Conservation (phyloP, 2,113 vertebrate species). For the Nesogale talazaci region DNA sequence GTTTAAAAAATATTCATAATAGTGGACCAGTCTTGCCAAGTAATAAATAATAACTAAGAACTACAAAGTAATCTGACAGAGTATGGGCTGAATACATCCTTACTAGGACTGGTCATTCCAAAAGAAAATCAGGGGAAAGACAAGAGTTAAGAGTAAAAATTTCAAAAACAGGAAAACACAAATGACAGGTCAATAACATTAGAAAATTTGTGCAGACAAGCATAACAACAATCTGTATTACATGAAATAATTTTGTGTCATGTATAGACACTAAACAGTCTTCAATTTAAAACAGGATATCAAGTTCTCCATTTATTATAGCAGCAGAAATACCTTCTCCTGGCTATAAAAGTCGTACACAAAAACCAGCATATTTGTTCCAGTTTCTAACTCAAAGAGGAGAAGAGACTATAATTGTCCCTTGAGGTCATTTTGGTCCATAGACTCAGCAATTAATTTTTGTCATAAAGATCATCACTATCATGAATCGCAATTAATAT, state of each 20-base stretch:
- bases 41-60: conserved; percentile 27
- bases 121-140: not conserved
- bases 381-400: conserved; percentile 7
- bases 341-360: conserved; percentile 18
- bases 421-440: conserved; percentile 8
- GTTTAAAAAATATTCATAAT: conserved; percentile 40
- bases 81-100: not conserved
- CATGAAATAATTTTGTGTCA: not conserved
- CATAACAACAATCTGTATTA: not conserved
- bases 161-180: conserved; percentile 41
- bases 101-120: not conserved
- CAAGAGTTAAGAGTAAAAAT: not conserved
- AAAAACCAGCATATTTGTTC: not conserved
- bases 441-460: conserved; percentile 59
- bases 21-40: conserved; percentile 48
- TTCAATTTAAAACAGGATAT: not conserved
- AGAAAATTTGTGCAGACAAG: conserved; percentile 20
- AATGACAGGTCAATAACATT: not conserved
- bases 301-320: not conserved
- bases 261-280: conserved; percentile 7
- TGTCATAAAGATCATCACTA: not conserved
- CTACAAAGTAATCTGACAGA: conserved; percentile 17
- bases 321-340: not conserved
- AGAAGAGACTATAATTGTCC: not conserved
- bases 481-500: conserved; percentile 51